Evolutionary conservation across 1,140 invertebrate genomes (phyloP), one percentile per base, ranked within the genome.

Genomic region (Bombus ignitus): DNA sequence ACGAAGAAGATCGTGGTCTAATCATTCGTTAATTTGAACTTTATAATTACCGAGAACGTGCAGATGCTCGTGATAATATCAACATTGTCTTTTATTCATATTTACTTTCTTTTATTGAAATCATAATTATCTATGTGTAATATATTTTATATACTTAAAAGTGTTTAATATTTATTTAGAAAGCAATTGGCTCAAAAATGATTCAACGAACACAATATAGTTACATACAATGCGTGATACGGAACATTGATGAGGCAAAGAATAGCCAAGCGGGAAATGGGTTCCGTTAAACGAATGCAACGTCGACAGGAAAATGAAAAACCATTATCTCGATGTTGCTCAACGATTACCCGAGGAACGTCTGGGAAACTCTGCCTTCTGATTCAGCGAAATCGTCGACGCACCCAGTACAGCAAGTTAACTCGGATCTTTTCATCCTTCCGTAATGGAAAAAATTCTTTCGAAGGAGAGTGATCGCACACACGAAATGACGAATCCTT

Each of bases 231-330:
- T 22, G 47, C 47, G 18, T 8, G 47, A 22, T 22, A 53, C 47
- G 18, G 47, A 53, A 53, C 47, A 53, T 59, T 3, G 47, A 76
- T 15, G 53, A 1, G 76, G 44, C 76, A 78, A 66, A 78, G 39
- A 39, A 62, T n/a, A 65, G 28, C 18, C 22, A 4, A 35, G 53
- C 66, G 76, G 53, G 65, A 83, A 83, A 83, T 59, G 57, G 57
- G 57, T 28, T 59, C 57, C 57, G n/a, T 32, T 28, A 68, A 53
- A 42, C 44, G 35, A 57, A 59, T 35, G 39, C 25, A 37, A 22
- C 32, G 79, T 35, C 57, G 65, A 13, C 15, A 70, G 85, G 70
- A 82, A 89, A 87, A 79, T 80, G 62, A 42, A 88, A 87, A 86
- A 86, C 8, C 35, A 57, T 59, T 79, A 75, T 88, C 73, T 81